These are phyloP conservation scores for Xylota segnis DNA, from an alignment of 2,888 invertebrate species.

Conservation along the genomic window DNA sequence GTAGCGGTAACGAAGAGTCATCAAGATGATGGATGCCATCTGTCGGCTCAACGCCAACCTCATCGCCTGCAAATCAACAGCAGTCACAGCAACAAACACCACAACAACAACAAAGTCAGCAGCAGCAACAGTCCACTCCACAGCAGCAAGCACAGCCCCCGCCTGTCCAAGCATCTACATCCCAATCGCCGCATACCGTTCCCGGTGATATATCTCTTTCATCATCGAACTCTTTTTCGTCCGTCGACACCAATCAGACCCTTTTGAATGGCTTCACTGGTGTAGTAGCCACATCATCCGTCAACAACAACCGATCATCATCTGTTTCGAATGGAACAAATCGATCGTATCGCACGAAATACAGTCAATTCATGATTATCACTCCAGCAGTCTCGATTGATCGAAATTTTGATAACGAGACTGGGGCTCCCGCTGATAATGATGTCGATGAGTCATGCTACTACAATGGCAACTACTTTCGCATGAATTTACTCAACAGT, in stretches of 20 bases:
- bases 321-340: slow-evolving; percentile 77
- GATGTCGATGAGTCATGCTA: slow-evolving; percentile 78
- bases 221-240: slow-evolving; percentile 82
- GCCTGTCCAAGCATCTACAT: slow-evolving; percentile 75
- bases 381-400: slow-evolving; percentile 84
- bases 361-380: slow-evolving; percentile 84
- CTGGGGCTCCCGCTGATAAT: slow-evolving; percentile 79
- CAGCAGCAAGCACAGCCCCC: slow-evolving; percentile 66
- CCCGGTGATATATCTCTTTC: slow-evolving; percentile 79
- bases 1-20: slow-evolving; percentile 83
- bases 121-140: slow-evolving; percentile 67
- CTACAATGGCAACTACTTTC: slow-evolving; percentile 82
- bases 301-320: slow-evolving; percentile 67
- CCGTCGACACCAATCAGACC: slow-evolving; percentile 83
- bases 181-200: slow-evolving; percentile 77
- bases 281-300: slow-evolving; percentile 59
- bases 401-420: slow-evolving; percentile 82
- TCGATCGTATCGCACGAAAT: slow-evolving; percentile 81
- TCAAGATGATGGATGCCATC: slow-evolving; percentile 85
- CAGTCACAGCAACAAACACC: slow-evolving; percentile 78
- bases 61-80: slow-evolving; percentile 82
- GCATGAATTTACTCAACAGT: slow-evolving; percentile 80
- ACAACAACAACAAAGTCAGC: slow-evolving; percentile 70
- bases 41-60: slow-evolving; percentile 84
- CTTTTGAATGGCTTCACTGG: slow-evolving; percentile 81